Percentiles rank a stretch among this genome's conserved stretches.
phyloP scores from a whole-genome alignment of 2,888 invertebrate genomes.

The Meta bourneti region DNA sequence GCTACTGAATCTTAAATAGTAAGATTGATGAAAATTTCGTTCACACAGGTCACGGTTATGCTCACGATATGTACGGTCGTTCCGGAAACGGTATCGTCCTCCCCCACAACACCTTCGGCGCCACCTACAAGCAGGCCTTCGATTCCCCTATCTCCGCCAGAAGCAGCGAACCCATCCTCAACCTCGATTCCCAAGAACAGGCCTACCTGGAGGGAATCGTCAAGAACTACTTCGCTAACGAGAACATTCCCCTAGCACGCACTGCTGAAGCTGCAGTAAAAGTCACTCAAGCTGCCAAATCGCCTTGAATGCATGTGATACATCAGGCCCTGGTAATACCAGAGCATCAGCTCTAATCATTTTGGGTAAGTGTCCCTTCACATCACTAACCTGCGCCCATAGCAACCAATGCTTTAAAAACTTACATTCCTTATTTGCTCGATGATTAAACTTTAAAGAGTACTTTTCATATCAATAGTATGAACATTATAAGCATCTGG shows the following conservation, averaged over 20 bases:
- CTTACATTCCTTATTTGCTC: too few relatives aligned
- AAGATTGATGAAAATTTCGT: neutral
- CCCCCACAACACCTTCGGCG: conserved; percentile 47
- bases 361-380: conserved; percentile 42
- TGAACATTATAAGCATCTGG: too few relatives aligned
- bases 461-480: too few relatives aligned
- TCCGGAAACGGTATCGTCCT: conserved; percentile 63
- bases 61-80: conserved; percentile 58
- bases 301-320: conserved; percentile 66
- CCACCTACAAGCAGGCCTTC: conserved; percentile 25
- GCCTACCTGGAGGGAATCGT: conserved; percentile 67
- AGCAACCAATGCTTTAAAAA: too few relatives aligned
- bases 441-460: too few relatives aligned
- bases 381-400: neutral
- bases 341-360: conserved; percentile 65
- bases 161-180: conserved; percentile 42
- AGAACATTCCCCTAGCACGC: conserved; percentile 51
- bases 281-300: conserved; percentile 62
- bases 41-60: conserved; percentile 59
- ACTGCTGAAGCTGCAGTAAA: conserved; percentile 12
- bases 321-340: conserved; percentile 11
- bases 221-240: conserved; percentile 50
- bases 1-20: too few relatives aligned
- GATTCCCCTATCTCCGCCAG: conserved; percentile 9
- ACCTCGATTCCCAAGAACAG: conserved; percentile 58